A percentile compares a stretch with the other conserved stretches of the same genome.
Conservation (phyloP, 2,888 invertebrate genomes). For the Dasypolia templi region DNA sequence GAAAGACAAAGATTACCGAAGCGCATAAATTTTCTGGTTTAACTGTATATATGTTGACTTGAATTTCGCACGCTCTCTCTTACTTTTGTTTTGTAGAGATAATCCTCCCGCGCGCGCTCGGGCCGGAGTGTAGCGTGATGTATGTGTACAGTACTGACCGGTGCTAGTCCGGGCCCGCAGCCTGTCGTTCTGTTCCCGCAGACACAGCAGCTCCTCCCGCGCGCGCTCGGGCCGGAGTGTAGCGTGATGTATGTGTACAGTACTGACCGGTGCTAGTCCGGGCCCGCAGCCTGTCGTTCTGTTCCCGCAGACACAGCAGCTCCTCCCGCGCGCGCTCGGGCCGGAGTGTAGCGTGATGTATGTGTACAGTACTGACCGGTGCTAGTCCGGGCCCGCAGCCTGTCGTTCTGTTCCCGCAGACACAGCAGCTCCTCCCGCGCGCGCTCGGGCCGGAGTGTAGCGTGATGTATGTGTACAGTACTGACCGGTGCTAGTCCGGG, state of each 20-base stretch:
- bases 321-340: conserved; percentile 2
- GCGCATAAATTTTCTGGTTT: neutral
- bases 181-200: no score
- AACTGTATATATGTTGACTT: neutral
- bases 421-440: conserved; percentile 51
- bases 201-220: no score
- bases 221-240: no score
- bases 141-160: conserved; percentile 3
- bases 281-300: conserved; percentile 69
- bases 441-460: conserved; percentile 6
- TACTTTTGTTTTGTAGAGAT: neutral
- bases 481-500: conserved; percentile 18
- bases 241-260: neutral
- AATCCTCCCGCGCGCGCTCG: no score
- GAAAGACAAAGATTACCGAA: neutral
- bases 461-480: neutral
- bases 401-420: conserved; percentile 72
- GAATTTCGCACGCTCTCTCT: neutral
- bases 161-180: neutral
- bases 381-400: conserved; percentile 56
- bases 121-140: neutral
- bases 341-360: neutral
- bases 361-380: neutral
- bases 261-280: conserved; percentile 1
- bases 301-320: conserved; percentile 69